Conservation (phyloP, 2,113 vertebrate species). For the Passer montanus region DNA sequence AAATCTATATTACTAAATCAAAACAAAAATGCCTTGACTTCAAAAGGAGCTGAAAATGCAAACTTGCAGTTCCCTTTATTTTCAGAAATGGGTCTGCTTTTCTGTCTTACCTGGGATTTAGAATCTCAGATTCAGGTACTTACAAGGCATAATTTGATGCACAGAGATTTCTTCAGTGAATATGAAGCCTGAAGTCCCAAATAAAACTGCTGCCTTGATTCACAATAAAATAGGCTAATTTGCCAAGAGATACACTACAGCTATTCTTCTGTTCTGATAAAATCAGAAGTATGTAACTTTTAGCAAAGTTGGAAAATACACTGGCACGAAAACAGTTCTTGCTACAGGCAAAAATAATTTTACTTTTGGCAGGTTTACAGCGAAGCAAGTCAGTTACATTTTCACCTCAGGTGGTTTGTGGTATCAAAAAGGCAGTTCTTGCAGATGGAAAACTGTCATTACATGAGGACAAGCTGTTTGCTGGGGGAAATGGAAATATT, state of each 20-base stretch:
- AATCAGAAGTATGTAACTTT: slow-evolving; percentile 30
- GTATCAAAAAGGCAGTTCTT: slow-evolving; percentile 59
- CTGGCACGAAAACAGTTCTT: slow-evolving; percentile 10
- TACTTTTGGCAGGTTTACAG: slow-evolving; percentile 58
- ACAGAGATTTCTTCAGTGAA: not conserved
- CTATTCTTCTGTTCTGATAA: slow-evolving; percentile 4
- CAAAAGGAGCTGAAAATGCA: not conserved
- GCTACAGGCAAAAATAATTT: slow-evolving; percentile 55
- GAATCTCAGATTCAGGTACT: not conserved
- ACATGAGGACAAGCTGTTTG: slow-evolving; percentile 57
- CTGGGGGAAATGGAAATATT: slow-evolving; percentile 56
- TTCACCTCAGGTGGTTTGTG: slow-evolving; percentile 64
- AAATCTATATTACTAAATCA: not conserved
- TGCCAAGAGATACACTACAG: not conserved
- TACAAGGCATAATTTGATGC: not conserved
- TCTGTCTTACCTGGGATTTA: not conserved
- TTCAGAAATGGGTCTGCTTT: slow-evolving; percentile 1
- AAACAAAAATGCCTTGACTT: not conserved
- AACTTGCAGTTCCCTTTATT: not conserved
- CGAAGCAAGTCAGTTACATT: slow-evolving; percentile 55
- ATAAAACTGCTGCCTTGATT: not conserved
- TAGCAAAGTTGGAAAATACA: slow-evolving; percentile 13
- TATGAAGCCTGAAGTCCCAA: not conserved
- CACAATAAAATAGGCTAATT: not conserved
- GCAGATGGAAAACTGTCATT: slow-evolving; percentile 65